Base-by-base conservation (phyloP, 2,888 invertebrate genomes). In the Zygaena filipendulae region DNA sequence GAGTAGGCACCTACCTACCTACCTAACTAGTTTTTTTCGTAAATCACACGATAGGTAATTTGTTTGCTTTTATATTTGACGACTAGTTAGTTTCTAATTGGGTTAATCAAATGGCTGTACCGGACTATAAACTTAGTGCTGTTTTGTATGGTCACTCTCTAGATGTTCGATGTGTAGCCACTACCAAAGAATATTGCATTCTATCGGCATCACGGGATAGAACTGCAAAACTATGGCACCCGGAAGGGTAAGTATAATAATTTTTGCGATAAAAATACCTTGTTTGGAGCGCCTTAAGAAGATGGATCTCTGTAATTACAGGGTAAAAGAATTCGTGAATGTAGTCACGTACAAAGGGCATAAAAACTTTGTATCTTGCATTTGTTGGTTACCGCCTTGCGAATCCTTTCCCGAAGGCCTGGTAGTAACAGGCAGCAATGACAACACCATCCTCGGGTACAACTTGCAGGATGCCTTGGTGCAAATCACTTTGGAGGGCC, bases 151-250 rank as follows among this genome's bases (percentile, higher is more conserved):
- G 92, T 1, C 96, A 97, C 67, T 87, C 88, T 23, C 81, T 88
- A 57, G 96, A 97, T 62, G 94, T 97, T 11, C 84, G 96, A 45
- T 85, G 89, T 30, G 83, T 96, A 11, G 84, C 84, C 28, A 81
- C 80, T 7, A 72, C 82, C 4, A 71, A 82, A 35, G 87, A 88
- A 42, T 88, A 87, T 49, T 85, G 84, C 38, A 87, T 97, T 48
- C 74, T 95, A 22, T 95, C 95, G 4, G 91, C 90, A 12, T 96
- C 96, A 3, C 84, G 96, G 47, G 97, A 97, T 67, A 87, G 87
- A 62, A 92, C 92, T 9, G 88, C 91, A 2, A 91, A 91, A 69
- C 72, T 93, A 20, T 97, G 96, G 96, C 86, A 85, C 54, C 87
- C 89, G 21, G 86, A 85, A 54, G 87, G 86, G 91, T 88, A 75